Conservation (phyloP, 2,888 invertebrate genomes). For the Pollenia angustigena region DNA sequence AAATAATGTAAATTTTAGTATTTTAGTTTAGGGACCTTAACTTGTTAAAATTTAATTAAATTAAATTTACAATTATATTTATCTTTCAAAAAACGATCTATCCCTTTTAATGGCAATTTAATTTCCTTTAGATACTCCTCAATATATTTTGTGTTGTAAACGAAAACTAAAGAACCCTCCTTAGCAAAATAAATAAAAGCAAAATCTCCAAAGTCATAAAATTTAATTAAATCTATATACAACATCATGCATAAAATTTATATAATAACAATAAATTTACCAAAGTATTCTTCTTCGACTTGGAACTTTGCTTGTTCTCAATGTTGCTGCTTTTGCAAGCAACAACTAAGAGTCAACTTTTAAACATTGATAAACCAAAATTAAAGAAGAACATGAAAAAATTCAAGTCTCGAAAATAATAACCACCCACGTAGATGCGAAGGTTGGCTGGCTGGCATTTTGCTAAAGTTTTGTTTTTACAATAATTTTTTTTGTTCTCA, state of each 20-base stretch:
- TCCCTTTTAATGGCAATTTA: not conserved
- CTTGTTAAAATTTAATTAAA: no score
- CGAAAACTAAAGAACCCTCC: slow-evolving; percentile 47
- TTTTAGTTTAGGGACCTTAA: no score
- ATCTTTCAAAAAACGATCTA: not conserved
- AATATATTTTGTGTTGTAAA: not conserved
- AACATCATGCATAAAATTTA: slow-evolving; percentile 71
- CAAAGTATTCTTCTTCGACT: slow-evolving; percentile 42
- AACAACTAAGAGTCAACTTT: not conserved
- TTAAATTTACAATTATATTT: not conserved
- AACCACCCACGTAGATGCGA: slow-evolving; percentile 55
- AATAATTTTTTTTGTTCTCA: slow-evolving; percentile 23
- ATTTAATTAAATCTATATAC: slow-evolving; percentile 74
- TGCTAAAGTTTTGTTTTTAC: slow-evolving; percentile 27
- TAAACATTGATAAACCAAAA: slow-evolving; percentile 14
- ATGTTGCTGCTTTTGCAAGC: not conserved
- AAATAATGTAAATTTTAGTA: no score
- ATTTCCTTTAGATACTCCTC: not conserved
- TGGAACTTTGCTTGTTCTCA: not conserved
- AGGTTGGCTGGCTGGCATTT: slow-evolving; percentile 48
- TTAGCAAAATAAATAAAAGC: slow-evolving; percentile 2
- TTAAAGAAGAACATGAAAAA: not conserved
- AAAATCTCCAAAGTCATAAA: slow-evolving; percentile 68
- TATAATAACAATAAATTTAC: slow-evolving; percentile 74
- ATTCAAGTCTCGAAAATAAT: slow-evolving; percentile 38